Evolutionary conservation across 1,140 invertebrate species (phyloP).

Genomic region (Pentalonia nigronervosa): DNA sequence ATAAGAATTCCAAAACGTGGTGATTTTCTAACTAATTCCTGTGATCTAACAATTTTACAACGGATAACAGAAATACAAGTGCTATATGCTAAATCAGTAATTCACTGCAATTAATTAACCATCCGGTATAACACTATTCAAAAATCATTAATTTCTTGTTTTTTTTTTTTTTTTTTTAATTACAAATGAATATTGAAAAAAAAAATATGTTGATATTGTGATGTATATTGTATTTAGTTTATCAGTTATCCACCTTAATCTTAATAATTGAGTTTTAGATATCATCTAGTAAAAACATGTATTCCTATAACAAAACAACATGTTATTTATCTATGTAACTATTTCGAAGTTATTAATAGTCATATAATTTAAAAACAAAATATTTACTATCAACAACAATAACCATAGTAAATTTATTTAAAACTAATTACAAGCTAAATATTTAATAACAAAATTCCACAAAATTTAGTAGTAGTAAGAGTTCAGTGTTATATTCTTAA

Average conservation of each 20-base stretch:
- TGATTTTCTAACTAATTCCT: not conserved
- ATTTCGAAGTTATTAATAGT: not conserved
- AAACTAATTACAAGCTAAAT: no score
- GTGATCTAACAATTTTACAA: not conserved
- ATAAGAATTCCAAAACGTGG: not conserved
- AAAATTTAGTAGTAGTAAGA: no score
- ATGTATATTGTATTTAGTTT: not conserved
- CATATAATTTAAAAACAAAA: not conserved
- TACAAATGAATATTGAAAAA: not conserved
- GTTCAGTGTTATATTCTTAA: no score
- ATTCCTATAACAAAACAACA: not conserved
- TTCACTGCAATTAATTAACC: not conserved
- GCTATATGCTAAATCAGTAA: not conserved
- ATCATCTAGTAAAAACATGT: not conserved
- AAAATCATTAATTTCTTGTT: not conserved
- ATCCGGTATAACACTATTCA: not conserved
- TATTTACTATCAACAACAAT: no score
- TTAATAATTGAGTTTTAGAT: not conserved
- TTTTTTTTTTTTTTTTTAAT: not conserved
- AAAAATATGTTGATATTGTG: not conserved
- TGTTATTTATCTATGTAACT: not conserved
- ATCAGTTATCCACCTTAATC: not conserved
- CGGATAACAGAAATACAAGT: not conserved
- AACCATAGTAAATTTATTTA: no score
- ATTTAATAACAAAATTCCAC: no score